Base-by-base conservation (phyloP, 2,797 vertebrate species). In the Hypotaenidia philippensis region DNA sequence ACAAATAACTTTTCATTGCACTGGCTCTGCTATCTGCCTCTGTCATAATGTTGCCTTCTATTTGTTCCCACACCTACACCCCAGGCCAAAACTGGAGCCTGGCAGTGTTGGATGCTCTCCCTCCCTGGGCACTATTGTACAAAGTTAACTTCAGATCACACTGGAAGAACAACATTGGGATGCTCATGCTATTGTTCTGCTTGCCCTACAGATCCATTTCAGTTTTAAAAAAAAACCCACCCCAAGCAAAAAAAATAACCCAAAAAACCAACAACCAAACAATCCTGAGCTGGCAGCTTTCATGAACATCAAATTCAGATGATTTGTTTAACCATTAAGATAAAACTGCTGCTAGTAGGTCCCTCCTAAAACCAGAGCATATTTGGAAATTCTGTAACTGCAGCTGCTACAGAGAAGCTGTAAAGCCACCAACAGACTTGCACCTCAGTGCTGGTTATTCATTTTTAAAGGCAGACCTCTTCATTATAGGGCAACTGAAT, bases 201-300 rank as follows among this genome's bases (percentile, higher is more conserved):
- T 79, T 84, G 19, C 25, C 84, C 17, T 70, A 36, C 12, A 44
- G 25, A 85, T 91, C 13, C 25, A 69, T 23, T 60, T 63, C 19
- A 55, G 15, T 86, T 75, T 49, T 20, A 17, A 63, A 80, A 52
- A 64, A 52, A 64, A 59, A 15, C 26, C 8, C 16, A 53, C 10
- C 9, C 47, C 50, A 77, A 72, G 34, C 2, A 31, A 49, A 2
- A 2, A 44, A 47, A 80, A 66, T 19, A 44, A 44, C 18, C 41
- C 9, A 27, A 1, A 13, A 47, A 50, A 14, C 6, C 49, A 50
- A 50, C 3, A 2, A 40, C 21, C 45, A 47, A 80, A 71, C 31
- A 1, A 0, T 1, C 14, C 10, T 3, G 1, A 85, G 13, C 5
- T 64, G 26, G 7, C 32, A 38, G 13, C 14, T 91, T 79, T 60